Evolutionary conservation across 2,113 vertebrate genomes (phyloP).

Genomic region (Engystomops pustulosus): DNA sequence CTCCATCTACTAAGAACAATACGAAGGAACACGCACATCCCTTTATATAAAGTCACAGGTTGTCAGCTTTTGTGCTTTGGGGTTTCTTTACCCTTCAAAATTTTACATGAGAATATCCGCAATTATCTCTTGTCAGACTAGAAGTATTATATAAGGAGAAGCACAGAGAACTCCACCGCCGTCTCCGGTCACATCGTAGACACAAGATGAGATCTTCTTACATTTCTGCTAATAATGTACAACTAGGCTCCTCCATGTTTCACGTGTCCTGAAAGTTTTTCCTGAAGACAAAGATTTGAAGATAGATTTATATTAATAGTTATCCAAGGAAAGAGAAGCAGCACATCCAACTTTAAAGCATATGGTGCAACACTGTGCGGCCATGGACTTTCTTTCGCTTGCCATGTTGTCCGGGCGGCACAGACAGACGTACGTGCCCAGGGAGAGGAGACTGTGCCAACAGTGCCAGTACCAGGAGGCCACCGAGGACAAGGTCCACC

Average conservation of each 20-base stretch:
- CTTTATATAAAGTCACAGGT: neutral
- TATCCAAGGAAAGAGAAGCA: too few relatives aligned
- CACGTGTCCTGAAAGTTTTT: neutral
- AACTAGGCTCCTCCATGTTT: neutral
- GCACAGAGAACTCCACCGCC: neutral
- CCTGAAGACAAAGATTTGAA: neutral
- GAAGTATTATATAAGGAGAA: neutral
- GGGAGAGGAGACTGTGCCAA: too few relatives aligned
- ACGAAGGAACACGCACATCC: neutral
- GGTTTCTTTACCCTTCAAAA: neutral
- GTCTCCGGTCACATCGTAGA: neutral
- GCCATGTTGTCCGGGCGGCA: too few relatives aligned
- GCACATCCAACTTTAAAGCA: too few relatives aligned
- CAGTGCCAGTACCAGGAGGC: too few relatives aligned
- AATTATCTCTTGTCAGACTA: neutral
- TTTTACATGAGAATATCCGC: neutral
- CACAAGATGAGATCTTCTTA: neutral
- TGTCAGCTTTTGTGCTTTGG: neutral
- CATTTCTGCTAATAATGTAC: neutral
- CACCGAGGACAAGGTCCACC: too few relatives aligned
- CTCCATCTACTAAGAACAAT: neutral
- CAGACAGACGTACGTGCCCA: too few relatives aligned
- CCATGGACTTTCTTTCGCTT: too few relatives aligned
- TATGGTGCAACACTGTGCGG: too few relatives aligned
- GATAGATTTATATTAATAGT: too few relatives aligned